phyloP scores from a whole-genome alignment of 2,888 invertebrate species.

The Perizoma flavofasciatum region DNA sequence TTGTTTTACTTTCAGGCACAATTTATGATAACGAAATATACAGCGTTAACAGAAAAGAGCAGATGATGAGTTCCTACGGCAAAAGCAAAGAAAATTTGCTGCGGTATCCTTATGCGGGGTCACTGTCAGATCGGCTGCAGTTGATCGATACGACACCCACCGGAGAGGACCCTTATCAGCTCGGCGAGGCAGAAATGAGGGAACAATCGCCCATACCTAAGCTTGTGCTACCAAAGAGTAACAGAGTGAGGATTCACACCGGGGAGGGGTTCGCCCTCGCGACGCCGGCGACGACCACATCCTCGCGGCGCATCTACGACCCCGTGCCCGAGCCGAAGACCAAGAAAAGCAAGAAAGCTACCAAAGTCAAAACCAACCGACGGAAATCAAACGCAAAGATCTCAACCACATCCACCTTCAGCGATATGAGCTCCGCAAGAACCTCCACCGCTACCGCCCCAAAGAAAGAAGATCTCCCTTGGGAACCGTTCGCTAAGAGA shows the following conservation, averaged over 20 bases:
- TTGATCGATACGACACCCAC: conserved; percentile 75
- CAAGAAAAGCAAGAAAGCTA: conserved; percentile 23
- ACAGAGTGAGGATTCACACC: conserved; percentile 62
- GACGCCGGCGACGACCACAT: conserved; percentile 35
- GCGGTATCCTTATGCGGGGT: conserved; percentile 58
- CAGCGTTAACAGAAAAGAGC: conserved; percentile 66
- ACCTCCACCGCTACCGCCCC: conserved; percentile 7
- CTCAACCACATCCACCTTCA: conserved; percentile 1
- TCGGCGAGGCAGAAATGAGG: conserved; percentile 75
- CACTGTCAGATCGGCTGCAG: conserved; percentile 67
- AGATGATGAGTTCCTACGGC: conserved; percentile 69
- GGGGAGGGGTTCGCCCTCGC: conserved; percentile 26
- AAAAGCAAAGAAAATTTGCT: conserved; percentile 47
- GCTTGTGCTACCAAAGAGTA: conserved; percentile 71
- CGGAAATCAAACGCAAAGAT: conserved; percentile 12
- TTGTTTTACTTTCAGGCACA: conserved; percentile 50
- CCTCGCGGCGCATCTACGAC: conserved; percentile 59
- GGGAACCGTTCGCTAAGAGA: conserved; percentile 55
- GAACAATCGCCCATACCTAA: conserved; percentile 79
- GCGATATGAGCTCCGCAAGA: conserved; percentile 2
- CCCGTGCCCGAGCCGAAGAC: conserved; percentile 38
- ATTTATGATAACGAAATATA: conserved; percentile 55
- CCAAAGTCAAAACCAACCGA: conserved; percentile 19
- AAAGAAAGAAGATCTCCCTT: conserved; percentile 63
- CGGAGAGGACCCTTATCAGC: conserved; percentile 75